Evolutionary conservation across 2,113 vertebrate genomes (phyloP).

Genomic region (Stomatorhinus ivindoensis): DNA sequence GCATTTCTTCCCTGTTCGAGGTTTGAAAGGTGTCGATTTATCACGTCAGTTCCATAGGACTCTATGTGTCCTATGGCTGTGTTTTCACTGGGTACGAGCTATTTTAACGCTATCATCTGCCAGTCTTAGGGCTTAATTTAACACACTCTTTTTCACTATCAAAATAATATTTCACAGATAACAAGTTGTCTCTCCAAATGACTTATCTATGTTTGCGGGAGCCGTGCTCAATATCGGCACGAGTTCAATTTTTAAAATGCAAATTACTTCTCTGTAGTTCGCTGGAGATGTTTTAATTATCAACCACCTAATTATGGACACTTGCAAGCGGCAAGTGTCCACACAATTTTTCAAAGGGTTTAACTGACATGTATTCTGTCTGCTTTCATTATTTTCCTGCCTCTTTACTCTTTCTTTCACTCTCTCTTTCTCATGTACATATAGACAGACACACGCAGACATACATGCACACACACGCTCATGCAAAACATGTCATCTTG

Average conservation of each 20-base stretch:
- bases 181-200: conserved; percentile 7
- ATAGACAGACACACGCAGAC: neutral
- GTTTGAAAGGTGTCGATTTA: conserved; percentile 12
- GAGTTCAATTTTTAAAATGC: conserved; percentile 22
- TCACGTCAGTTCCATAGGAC: neutral
- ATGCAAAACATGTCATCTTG: neutral
- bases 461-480: neutral
- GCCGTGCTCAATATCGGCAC: neutral
- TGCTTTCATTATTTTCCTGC: neutral
- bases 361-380: neutral
- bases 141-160: conserved; percentile 12
- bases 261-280: conserved; percentile 18
- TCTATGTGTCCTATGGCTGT: neutral
- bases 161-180: conserved; percentile 11
- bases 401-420: no score
- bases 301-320: neutral
- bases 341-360: neutral
- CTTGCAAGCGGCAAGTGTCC: conserved; percentile 10
- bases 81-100: neutral
- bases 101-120: neutral
- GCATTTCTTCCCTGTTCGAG: neutral
- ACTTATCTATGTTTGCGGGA: conserved; percentile 15
- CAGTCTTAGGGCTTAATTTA: conserved; percentile 17
- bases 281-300: conserved; percentile 17
- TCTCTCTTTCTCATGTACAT: neutral